phyloP scores from a whole-genome alignment of 53 echinoderm and acorn worm genomes.

The Holothuria leucospilota region DNA sequence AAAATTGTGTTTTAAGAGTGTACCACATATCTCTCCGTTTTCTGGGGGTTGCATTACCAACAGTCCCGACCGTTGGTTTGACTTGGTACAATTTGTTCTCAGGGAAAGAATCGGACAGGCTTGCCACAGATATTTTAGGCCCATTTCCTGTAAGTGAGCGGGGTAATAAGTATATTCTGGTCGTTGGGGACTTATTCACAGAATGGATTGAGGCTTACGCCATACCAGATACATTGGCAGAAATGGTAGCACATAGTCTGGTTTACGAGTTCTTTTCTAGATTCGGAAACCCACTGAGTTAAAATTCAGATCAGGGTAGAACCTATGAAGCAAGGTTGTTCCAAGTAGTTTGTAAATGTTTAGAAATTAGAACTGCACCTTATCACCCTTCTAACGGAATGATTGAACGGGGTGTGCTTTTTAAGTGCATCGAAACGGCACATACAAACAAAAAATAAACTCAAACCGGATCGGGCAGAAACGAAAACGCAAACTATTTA shows the following conservation, averaged over 20 bases:
- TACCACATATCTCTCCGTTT: too few species aligned
- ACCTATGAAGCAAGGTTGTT: constrained; percentile 71
- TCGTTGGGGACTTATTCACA: constrained; percentile 65
- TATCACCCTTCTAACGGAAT: constrained; percentile 75
- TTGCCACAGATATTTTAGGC: constrained; percentile 71
- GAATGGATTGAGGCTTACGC: constrained; percentile 79
- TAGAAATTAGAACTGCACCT: constrained; percentile 65
- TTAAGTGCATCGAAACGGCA: too few species aligned
- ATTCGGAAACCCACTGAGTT: constrained; percentile 59
- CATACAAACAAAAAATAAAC: too few species aligned
- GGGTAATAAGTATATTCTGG: constrained; percentile 68
- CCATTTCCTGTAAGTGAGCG: constrained; percentile 62
- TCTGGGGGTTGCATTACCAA: too few species aligned
- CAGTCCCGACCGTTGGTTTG: too few species aligned
- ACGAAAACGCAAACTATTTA: too few species aligned
- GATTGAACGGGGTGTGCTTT: too few species aligned
- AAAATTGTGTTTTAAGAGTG: too few species aligned
- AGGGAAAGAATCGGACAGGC: too few species aligned
- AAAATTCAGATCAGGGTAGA: constrained; percentile 76
- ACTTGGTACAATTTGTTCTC: too few species aligned
- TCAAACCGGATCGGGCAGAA: too few species aligned
- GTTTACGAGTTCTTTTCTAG: constrained; percentile 70
- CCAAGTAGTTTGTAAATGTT: constrained; percentile 57
- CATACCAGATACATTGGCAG: constrained; percentile 65
- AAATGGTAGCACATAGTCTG: constrained; percentile 23